Conservation (phyloP, 2,888 invertebrate species). For the Aricia artaxerxes region DNA sequence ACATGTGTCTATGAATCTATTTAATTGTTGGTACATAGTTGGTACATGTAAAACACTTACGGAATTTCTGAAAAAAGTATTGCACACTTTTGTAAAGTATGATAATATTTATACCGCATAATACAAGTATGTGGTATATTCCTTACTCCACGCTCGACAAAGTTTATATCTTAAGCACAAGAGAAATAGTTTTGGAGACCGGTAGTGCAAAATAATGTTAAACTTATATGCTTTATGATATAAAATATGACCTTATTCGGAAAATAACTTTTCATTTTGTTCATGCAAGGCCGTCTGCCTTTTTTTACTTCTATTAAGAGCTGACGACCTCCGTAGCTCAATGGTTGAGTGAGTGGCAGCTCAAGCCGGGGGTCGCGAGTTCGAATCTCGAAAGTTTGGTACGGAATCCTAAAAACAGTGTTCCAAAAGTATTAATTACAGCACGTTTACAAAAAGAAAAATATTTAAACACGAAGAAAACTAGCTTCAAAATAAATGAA, state of each 20-base stretch:
- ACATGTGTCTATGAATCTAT: too few relatives aligned
- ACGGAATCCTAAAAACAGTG: not conserved
- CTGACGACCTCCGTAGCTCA: too few relatives aligned
- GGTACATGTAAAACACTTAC: too few relatives aligned
- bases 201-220: slow-evolving; percentile 8
- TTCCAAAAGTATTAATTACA: slow-evolving; percentile 1
- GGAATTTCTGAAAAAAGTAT: too few relatives aligned
- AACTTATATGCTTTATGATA: not conserved
- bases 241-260: too few relatives aligned
- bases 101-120: not conserved
- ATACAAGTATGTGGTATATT: not conserved
- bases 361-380: too few relatives aligned
- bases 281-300: too few relatives aligned
- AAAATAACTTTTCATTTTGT: too few relatives aligned
- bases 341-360: too few relatives aligned
- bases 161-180: slow-evolving; percentile 4
- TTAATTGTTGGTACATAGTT: too few relatives aligned
- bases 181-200: not conserved
- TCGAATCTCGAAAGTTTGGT: too few relatives aligned
- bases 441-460: not conserved
- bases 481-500: slow-evolving; percentile 21
- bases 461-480: slow-evolving; percentile 17
- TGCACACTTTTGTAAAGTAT: slow-evolving; percentile 1
- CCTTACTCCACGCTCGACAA: not conserved
- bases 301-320: too few relatives aligned